Evolutionary conservation across 2,888 invertebrate genomes (phyloP).

Genomic region (Epinotia nisella): DNA sequence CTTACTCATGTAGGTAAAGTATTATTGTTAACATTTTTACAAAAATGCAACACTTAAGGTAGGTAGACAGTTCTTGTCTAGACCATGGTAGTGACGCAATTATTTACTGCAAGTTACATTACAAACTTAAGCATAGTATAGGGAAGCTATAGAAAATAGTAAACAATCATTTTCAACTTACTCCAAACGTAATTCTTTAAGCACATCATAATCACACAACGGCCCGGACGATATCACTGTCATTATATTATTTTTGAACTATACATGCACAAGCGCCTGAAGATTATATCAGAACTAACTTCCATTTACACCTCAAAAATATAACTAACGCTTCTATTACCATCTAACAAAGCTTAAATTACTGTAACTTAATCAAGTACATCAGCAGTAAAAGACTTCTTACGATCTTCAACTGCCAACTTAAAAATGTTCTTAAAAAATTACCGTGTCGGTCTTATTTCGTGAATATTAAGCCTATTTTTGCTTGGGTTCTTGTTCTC

Average conservation of each 20-base stretch:
- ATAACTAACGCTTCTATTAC: slow-evolving; percentile 3
- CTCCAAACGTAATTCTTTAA: slow-evolving; percentile 49
- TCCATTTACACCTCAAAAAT: slow-evolving; percentile 2
- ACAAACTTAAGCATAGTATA: background rate
- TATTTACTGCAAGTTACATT: background rate
- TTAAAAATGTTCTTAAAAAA: slow-evolving; percentile 2
- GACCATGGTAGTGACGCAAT: background rate
- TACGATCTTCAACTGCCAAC: slow-evolving; percentile 21
- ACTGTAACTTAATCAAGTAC: slow-evolving; percentile 4
- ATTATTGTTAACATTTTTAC: too few species aligned
- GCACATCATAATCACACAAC: slow-evolving; percentile 54
- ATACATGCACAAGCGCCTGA: slow-evolving; percentile 52
- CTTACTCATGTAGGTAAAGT: background rate
- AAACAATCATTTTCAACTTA: slow-evolving; percentile 57
- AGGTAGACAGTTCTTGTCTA: background rate
- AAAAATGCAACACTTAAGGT: background rate
- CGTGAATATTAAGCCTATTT: background rate
- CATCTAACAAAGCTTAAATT: slow-evolving; percentile 20
- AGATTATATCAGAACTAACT: slow-evolving; percentile 41
- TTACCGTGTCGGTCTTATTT: background rate
- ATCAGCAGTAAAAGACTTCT: slow-evolving; percentile 8
- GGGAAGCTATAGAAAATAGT: slow-evolving; percentile 44
- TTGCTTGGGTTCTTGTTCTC: background rate
- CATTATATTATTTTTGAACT: slow-evolving; percentile 65
- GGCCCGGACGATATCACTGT: slow-evolving; percentile 58